Evolutionary conservation across 30 jellyfish, hydroid and myxozoan species (phyloP).

Genomic region (Aurelia sp.): DNA sequence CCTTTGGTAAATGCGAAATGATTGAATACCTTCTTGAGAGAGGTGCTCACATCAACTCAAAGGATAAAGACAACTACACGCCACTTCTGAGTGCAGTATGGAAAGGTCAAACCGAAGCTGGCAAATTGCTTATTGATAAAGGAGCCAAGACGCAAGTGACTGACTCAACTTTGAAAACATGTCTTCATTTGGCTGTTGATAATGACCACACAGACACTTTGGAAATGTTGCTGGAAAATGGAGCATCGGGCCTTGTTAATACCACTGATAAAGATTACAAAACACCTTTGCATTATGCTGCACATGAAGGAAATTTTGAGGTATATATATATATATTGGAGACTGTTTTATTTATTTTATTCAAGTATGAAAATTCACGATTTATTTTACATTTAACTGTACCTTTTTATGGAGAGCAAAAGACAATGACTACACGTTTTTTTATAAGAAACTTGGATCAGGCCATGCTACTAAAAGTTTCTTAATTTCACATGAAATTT

Average conservation of each 20-base stretch:
- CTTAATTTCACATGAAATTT: no score
- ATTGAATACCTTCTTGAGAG: constrained; percentile 54
- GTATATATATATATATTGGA: no score
- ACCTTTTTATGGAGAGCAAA: no score
- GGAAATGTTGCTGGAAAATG: constrained; percentile 52
- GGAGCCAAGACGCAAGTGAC: constrained; percentile 73
- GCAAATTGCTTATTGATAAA: constrained; percentile 44
- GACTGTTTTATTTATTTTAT: neutral
- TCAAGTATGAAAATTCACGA: no score
- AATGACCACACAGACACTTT: constrained; percentile 62
- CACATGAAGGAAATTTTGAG: constrained; percentile 71
- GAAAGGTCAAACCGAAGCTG: constrained; percentile 96
- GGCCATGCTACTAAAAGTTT: no score
- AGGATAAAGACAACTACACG: constrained; percentile 84
- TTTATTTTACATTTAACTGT: no score
- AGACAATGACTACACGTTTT: no score
- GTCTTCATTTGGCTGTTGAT: constrained; percentile 93
- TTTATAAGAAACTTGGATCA: no score
- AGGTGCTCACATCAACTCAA: constrained; percentile 81
- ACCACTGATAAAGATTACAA: constrained; percentile 86
- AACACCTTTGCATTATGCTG: constrained; percentile 97
- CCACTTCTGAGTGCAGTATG: constrained; percentile 94
- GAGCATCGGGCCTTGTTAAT: constrained; percentile 72
- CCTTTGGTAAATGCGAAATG: constrained; percentile 79
- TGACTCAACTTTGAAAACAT: constrained; percentile 75